These are phyloP conservation scores for Anagrus nilaparvatae DNA, from an alignment of 1,140 invertebrate genomes.

Conservation along the genomic window DNA sequence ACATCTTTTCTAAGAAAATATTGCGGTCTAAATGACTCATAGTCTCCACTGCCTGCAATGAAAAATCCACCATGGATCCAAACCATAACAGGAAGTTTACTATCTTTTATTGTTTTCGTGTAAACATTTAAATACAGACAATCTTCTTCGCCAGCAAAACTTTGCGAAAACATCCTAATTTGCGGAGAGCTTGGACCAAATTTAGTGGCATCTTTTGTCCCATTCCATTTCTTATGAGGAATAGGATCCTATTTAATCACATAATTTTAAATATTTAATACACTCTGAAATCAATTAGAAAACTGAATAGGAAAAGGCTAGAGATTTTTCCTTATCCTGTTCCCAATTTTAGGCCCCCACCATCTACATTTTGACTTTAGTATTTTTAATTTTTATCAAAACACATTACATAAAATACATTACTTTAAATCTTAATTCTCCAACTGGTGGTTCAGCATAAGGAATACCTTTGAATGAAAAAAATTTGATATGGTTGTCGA, in stretches of 20 bases:
- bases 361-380: no score
- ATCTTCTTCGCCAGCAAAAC: constrained; percentile 47
- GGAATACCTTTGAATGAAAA: constrained; percentile 13
- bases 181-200: constrained; percentile 46
- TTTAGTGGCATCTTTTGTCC: constrained; percentile 41
- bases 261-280: constrained; percentile 2
- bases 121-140: constrained; percentile 78
- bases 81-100: constrained; percentile 23
- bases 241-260: constrained; percentile 50
- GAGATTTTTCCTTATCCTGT: no score
- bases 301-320: no score
- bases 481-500: no score
- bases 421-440: constrained; percentile 13
- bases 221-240: constrained; percentile 45
- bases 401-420: not conserved
- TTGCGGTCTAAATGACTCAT: constrained; percentile 23
- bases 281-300: constrained; percentile 45
- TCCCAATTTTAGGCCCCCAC: no score
- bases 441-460: constrained; percentile 13
- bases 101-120: constrained; percentile 42
- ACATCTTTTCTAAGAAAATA: constrained; percentile 33
- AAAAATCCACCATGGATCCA: constrained; percentile 30
- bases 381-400: no score
- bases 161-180: constrained; percentile 8
- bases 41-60: constrained; percentile 19